Evolutionary conservation across 2,888 invertebrate species (phyloP), one percentile per base, ranked within the genome.

Genomic region (Latheticus oryzae): DNA sequence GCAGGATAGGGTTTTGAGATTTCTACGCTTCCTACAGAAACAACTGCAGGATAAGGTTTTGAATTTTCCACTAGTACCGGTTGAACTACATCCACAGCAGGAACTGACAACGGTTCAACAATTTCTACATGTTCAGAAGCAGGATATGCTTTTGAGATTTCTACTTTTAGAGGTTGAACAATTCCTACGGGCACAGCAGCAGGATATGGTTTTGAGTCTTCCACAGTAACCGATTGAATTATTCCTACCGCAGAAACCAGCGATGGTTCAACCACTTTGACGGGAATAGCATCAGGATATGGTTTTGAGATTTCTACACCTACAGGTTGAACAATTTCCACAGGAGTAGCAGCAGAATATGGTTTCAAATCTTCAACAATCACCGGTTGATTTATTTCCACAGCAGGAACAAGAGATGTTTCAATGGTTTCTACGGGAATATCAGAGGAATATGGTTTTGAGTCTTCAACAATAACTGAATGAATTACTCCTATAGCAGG

Each of bases 391-490:
- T 11, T 12, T 11, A 28, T 28, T 3, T 19, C 21, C 3, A 19
- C 21, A 19, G n/a, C n/a, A n/a, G n/a, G n/a, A 5, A 38, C 21
- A n/a, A 13, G 5, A 5, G 5, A 3, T 9, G 28, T 9, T 28
- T 28, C 11, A 11, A 28, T 12, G 12, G 12, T 28, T 3, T 19
- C 21, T 5, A 19, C 21, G 5, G 21, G 28, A 28, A 16, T 33
- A 1, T 8, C 28, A 8, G 8, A 12, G 5, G 63, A 58, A 17
- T 64, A 63, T 4, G 65, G 66, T 4, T 28, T 24, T 5, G 47
- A 50, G 52, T 48, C 54, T 8, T 38, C 40, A 37, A 37, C 13
- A 13, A 37, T 13, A 5, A 15, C 5, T 13, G 5, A 3, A 15
- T n/a, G n/a, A n/a, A n/a, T n/a, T n/a, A n/a, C n/a, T n/a, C n/a